A percentile compares a stretch with the other conserved stretches of the same genome.
These are phyloP conservation scores for Myripristis jacobus DNA, from an alignment of 2,797 vertebrate genomes.

Conservation along the genomic window DNA sequence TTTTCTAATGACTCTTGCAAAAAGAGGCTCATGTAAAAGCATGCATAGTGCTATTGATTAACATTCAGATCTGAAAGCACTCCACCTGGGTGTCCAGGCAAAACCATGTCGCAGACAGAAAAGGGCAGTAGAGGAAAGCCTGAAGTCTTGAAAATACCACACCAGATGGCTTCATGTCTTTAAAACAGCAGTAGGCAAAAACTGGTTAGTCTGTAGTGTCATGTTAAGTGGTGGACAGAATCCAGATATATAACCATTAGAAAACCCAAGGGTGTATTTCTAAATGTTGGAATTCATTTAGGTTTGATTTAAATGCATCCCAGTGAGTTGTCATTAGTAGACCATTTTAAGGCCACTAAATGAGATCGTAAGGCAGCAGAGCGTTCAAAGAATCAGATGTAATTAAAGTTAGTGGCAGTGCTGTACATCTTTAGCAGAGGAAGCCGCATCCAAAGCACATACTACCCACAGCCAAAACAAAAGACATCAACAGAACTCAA, in stretches of 20 bases:
- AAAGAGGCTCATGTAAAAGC: slow-evolving; percentile 22
- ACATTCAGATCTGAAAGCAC: slow-evolving; percentile 17
- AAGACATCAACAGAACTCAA: slow-evolving; percentile 27
- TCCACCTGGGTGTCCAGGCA: slow-evolving; percentile 15
- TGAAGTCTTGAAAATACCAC: not conserved
- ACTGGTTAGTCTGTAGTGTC: slow-evolving; percentile 3
- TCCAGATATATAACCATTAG: not conserved
- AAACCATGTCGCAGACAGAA: not conserved
- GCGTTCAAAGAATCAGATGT: slow-evolving; percentile 19
- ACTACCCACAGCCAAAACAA: slow-evolving; percentile 19
- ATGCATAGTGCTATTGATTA: slow-evolving; percentile 9
- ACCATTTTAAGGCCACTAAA: slow-evolving; percentile 42
- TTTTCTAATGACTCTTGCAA: slow-evolving; percentile 12
- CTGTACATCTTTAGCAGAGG: slow-evolving; percentile 13
- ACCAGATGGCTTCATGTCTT: slow-evolving; percentile 9
- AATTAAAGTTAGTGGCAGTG: slow-evolving; percentile 37
- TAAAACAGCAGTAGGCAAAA: slow-evolving; percentile 22
- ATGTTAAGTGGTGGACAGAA: not conserved
- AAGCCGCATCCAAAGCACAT: slow-evolving; percentile 12
- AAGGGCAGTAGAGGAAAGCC: slow-evolving; percentile 4
- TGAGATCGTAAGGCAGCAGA: slow-evolving; percentile 38
- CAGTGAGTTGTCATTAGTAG: slow-evolving; percentile 46
- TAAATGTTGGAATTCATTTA: slow-evolving; percentile 39
- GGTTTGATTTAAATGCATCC: slow-evolving; percentile 36
- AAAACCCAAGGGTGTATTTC: slow-evolving; percentile 23